A percentile compares a stretch with the other conserved stretches of the same genome.
Evolutionary conservation across 1,140 invertebrate genomes (phyloP).

Genomic region (Cyclargus thomasi): DNA sequence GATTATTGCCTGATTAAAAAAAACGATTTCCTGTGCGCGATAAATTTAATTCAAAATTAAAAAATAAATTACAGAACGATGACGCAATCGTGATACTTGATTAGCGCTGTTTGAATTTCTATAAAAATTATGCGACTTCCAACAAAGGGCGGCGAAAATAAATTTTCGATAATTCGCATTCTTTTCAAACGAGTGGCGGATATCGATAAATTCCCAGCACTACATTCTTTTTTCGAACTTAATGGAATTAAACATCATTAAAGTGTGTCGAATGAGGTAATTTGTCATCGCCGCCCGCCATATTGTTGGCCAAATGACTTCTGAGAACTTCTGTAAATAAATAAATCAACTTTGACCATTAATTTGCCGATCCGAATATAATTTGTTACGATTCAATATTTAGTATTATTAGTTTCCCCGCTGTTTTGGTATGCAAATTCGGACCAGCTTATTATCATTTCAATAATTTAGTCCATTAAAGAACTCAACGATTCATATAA

Average conservation of each 20-base stretch:
- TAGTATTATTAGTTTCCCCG: not conserved
- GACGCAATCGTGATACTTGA: not conserved
- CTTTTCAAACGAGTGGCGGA: not conserved
- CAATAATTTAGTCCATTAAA: not conserved
- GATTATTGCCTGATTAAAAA: conserved; percentile 1
- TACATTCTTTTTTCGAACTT: conserved; percentile 5
- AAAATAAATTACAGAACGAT: not conserved
- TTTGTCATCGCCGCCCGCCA: conserved; percentile 9
- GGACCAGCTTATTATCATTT: not conserved
- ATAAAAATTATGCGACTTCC: not conserved
- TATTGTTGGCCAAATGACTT: conserved; percentile 12
- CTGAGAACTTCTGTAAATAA: conserved; percentile 11
- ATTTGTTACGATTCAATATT: not conserved
- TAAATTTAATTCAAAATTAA: not conserved
- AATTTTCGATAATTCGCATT: not conserved
- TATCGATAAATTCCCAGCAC: not conserved
- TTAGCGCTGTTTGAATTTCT: not conserved
- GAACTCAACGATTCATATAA: not conserved
- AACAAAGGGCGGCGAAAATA: not conserved
- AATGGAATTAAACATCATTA: conserved; percentile 15
- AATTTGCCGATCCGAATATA: conserved; percentile 7
- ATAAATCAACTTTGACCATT: conserved; percentile 16
- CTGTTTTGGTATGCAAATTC: not conserved
- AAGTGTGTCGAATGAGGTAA: conserved; percentile 7
- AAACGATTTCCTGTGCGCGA: not conserved